Conservation (phyloP, 2,113 vertebrate genomes). For the Oreocharis arfaki region DNA sequence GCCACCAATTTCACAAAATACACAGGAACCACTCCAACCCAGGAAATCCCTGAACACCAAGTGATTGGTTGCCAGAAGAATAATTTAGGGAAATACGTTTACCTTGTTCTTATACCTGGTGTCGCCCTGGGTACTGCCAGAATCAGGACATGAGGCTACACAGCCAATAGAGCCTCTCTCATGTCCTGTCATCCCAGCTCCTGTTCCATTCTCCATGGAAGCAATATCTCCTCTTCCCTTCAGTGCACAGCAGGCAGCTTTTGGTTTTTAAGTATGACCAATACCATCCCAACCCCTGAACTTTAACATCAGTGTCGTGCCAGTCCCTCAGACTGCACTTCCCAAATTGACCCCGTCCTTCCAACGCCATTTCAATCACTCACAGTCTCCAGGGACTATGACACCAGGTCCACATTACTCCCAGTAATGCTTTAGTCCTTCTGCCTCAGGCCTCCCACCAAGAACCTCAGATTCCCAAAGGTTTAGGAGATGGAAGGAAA, state of each 20-base stretch:
- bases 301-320: neutral
- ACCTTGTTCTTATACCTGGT: neutral
- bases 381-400: neutral
- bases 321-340: neutral
- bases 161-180: neutral
- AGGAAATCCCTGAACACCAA: neutral
- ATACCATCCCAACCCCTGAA: neutral
- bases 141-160: neutral
- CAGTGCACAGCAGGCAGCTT: neutral
- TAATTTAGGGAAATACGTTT: neutral
- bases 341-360: fast-evolving
- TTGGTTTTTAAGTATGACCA: neutral
- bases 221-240: neutral
- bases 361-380: neutral
- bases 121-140: neutral
- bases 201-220: neutral
- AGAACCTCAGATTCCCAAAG: neutral
- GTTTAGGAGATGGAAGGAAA: neutral
- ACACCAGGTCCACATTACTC: neutral
- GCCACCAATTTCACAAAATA: neutral
- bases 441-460: neutral
- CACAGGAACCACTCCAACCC: neutral
- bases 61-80: neutral
- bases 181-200: neutral
- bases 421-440: neutral